Evolutionary conservation across 1,140 invertebrate species (phyloP), one percentile per base, ranked within the genome.

Genomic region (Drosophila mauritiana): DNA sequence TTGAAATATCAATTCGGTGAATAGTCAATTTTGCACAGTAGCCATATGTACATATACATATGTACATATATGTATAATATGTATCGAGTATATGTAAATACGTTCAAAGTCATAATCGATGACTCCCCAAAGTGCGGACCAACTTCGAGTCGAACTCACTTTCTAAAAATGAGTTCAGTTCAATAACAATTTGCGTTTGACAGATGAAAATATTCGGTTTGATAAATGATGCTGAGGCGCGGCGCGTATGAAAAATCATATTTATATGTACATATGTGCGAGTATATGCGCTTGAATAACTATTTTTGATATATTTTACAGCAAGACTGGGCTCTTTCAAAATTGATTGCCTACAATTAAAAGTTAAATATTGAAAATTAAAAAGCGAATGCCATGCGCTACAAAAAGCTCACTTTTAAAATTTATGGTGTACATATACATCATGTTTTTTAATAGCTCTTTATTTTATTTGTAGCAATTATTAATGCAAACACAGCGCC

Each of bases 401-500:
- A 13, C 34, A 73, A 55, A 80, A 34, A 25, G 25, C 27, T 17
- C n/a, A 20, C 48, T 37, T 31, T n/a, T 64, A 49, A 64, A 74
- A 62, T 74, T 52, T 75, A 63, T 74, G 57, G 72, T 53, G 31
- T 37, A 25, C 56, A 7, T 59, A 65, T 59, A 56, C 34, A 42
- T 59, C 17, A 51, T 55, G 54, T 68, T 68, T 74, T 70, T 86
- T 68, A 73, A 83, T 88, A 86, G 67, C 75, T 83, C 67, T 72
- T 88, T 88, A 89, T 88, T 86, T 88, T 88, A 88, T 88, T 88
- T 88, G 84, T 81, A 70, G 79, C 84, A 88, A 88, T 88, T 88
- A 88, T 88, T 88, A 88, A 88, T 83, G 83, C 84, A 88, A 88
- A 77, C 79, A 88, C 0, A 22, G 31, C 22, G 8, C 37, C 7